Percentiles rank a stretch among this genome's conserved stretches.
Evolutionary conservation across 2,888 invertebrate species (phyloP).

Genomic region (Dastarcus helophoroides): DNA sequence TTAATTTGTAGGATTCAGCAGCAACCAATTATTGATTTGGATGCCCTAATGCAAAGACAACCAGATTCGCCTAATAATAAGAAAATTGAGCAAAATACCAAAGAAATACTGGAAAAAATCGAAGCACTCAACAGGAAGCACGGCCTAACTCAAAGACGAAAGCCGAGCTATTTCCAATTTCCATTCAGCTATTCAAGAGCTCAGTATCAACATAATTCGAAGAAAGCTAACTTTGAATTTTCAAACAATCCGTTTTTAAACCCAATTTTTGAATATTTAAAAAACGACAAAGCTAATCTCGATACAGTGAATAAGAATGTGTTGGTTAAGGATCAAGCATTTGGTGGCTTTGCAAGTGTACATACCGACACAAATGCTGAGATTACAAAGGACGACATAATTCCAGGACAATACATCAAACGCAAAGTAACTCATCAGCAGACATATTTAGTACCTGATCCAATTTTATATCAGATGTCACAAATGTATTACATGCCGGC

Average conservation of each 20-base stretch:
- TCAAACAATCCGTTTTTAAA: slow-evolving; percentile 24
- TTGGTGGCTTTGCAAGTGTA: not conserved
- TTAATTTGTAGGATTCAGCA: no score
- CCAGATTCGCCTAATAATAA: no score
- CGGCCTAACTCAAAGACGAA: slow-evolving; percentile 28
- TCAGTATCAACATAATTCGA: slow-evolving; percentile 2
- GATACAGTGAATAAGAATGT: slow-evolving; percentile 6
- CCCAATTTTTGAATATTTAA: slow-evolving; percentile 29
- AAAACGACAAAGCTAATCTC: slow-evolving; percentile 14
- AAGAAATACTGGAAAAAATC: slow-evolving; percentile 45
- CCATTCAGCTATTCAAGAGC: slow-evolving; percentile 22
- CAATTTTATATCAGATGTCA: no score
- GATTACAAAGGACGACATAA: slow-evolving; percentile 21
- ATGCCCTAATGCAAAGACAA: no score
- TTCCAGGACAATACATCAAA: slow-evolving; percentile 29
- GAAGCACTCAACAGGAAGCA: slow-evolving; percentile 42
- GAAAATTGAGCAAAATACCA: slow-evolving; percentile 24
- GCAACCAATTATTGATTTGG: no score
- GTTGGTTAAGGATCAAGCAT: slow-evolving; percentile 3
- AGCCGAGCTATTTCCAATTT: slow-evolving; percentile 21
- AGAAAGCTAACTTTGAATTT: slow-evolving; percentile 19
- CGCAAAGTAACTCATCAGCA: slow-evolving; percentile 34
- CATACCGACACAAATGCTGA: slow-evolving; percentile 15
- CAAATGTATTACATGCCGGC: no score
- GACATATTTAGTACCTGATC: slow-evolving; percentile 24